Evolutionary conservation across 2,888 invertebrate genomes (phyloP).

Genomic region (Tenodera sinensis): DNA sequence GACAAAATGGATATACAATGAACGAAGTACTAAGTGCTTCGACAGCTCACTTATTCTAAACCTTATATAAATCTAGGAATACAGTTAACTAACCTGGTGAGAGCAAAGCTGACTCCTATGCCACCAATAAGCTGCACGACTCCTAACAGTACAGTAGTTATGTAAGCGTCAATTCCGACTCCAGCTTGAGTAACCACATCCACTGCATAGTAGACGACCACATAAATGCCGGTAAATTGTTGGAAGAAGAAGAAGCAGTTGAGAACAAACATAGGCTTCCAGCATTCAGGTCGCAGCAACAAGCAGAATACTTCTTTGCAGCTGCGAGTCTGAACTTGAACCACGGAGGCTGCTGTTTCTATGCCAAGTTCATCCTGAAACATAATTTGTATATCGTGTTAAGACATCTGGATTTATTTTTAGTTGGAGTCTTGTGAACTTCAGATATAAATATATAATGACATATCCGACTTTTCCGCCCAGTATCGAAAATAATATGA

Average conservation of each 20-base stretch:
- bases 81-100: constrained; percentile 46
- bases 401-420: no score
- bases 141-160: constrained; percentile 50
- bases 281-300: constrained; percentile 47
- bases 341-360: no score
- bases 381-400: no score
- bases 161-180: constrained; percentile 47
- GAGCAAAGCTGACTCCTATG: constrained; percentile 45
- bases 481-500: no score
- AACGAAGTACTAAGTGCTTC: no score
- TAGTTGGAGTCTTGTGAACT: no score
- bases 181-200: constrained; percentile 50
- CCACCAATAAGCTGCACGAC: constrained; percentile 48
- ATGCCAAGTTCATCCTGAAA: not conserved
- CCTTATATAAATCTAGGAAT: not conserved
- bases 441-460: no score
- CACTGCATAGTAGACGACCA: constrained; percentile 55
- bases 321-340: not conserved
- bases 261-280: constrained; percentile 50
- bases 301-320: constrained; percentile 45
- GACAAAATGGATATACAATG: no score
- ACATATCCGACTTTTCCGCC: no score
- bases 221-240: constrained; percentile 54
- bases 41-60: no score
- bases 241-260: constrained; percentile 54